Base-by-base conservation (phyloP, 2,113 vertebrate genomes). In the Oncorhynchus kisutch region DNA sequence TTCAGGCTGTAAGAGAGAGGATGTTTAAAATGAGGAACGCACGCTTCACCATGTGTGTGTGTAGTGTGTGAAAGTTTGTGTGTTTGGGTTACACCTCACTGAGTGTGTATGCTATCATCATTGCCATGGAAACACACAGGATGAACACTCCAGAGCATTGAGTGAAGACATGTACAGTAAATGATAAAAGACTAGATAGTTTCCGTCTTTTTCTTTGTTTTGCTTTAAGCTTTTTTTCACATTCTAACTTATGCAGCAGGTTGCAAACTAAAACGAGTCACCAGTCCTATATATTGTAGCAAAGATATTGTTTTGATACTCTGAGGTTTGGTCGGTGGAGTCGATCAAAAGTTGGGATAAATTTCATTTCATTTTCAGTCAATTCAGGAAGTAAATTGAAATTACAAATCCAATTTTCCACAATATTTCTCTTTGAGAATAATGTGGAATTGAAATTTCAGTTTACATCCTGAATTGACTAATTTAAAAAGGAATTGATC, bases 241-340 rank as follows among this genome's bases (percentile, higher is more conserved):
- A 75, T 66, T 85, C 87, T 88, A 90, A 90, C 66, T 83, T 90
- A 94, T 92, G 94, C 95, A 97, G 95, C 94, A 93, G 90, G 92
- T 94, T 94, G 94, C 94, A 93, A 92, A 94, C 12, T 92, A 94
- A 95, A 94, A 93, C 94, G 92, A 95, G 95, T 94, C 93, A 91
- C 93, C 92, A 92, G 94, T 94, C 93, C 93, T 92, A 54, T 90
- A 87, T 92, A 96, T 94, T 93, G 93, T 96, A 96, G 95, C 93
- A 92, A 89, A 93, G 77, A 92, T 89, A 91, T 89, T 54, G 87
- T 92, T 88, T 94, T 91, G 92, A 88, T 87, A 84, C 83, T 76
- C 89, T 90, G 86, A 84, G 85, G 84, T 89, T 87, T 85, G 81
- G 67, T 77, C 57, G 72, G 84, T 89, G 88, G 85, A 82, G 67